Evolutionary conservation across 2,797 vertebrate genomes (phyloP).

Genomic region (Caiman crocodilus): DNA sequence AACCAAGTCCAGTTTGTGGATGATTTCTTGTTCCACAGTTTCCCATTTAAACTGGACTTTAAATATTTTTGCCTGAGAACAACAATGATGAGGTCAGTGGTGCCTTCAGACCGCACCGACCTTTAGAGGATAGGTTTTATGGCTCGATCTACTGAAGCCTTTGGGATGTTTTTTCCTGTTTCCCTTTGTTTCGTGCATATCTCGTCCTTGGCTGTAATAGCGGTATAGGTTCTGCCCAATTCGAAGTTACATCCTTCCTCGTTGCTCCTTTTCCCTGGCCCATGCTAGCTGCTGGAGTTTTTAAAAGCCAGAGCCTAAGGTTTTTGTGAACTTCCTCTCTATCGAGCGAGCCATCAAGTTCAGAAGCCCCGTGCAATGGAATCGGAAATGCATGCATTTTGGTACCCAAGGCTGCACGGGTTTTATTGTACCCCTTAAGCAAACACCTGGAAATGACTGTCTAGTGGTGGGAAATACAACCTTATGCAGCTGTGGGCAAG

Average conservation of each 20-base stretch:
- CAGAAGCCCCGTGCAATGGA: background rate
- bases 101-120: background rate
- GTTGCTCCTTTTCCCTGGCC: background rate
- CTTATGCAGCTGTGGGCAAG: background rate
- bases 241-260: background rate
- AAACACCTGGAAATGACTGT: background rate
- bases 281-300: rapidly evolving
- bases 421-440: background rate
- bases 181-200: background rate
- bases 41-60: no score
- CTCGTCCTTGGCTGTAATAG: background rate
- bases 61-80: no score
- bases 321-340: background rate
- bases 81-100: no score
- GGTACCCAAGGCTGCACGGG: rapidly evolving
- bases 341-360: background rate
- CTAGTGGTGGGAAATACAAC: background rate
- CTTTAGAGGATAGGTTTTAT: background rate
- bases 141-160: background rate
- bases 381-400: background rate
- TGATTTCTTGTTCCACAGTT: no score
- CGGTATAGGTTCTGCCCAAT: background rate
- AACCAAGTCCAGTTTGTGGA: no score
- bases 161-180: background rate
- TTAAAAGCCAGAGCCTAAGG: background rate